Percentiles rank a stretch among this genome's conserved stretches.
Evolutionary conservation across 1,140 invertebrate species (phyloP).

Genomic region (Bombus ignitus): DNA sequence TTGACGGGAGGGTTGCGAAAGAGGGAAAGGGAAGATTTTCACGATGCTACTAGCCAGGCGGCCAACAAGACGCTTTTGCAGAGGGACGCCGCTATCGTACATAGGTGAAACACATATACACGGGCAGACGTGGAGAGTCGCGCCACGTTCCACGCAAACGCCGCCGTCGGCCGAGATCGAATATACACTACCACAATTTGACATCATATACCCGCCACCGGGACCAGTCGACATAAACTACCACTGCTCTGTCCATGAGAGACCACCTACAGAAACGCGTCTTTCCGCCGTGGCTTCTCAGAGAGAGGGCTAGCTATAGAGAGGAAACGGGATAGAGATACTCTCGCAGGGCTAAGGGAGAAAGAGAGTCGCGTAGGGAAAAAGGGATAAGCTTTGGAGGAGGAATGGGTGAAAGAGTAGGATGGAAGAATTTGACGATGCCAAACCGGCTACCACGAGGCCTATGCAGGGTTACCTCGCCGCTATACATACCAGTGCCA

Average conservation of each 20-base stretch:
- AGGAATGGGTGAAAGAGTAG: conserved; percentile 15
- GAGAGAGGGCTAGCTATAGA: background rate
- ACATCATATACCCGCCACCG: conserved; percentile 46
- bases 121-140: background rate
- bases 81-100: conserved; percentile 36
- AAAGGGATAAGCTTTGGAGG: conserved; percentile 16
- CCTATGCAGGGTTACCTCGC: conserved; percentile 35
- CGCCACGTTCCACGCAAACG: conserved; percentile 13
- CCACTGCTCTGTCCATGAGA: conserved; percentile 40
- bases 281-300: conserved; percentile 23
- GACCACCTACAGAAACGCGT: conserved; percentile 52
- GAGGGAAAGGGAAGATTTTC: conserved; percentile 45
- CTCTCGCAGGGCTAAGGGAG: too few species aligned
- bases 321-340: background rate
- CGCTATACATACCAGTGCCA: conserved; percentile 32
- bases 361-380: background rate
- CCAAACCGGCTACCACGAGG: conserved; percentile 50
- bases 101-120: conserved; percentile 2
- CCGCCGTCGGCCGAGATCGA: conserved; percentile 23
- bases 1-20: conserved; percentile 11
- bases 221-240: conserved; percentile 49
- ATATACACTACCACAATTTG: conserved; percentile 50
- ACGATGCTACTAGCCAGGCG: conserved; percentile 62
- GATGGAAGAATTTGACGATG: conserved; percentile 53
- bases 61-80: conserved; percentile 72